Evolutionary conservation across 2,797 vertebrate species (phyloP).

Genomic region (Ctenopoma kingsleyae): DNA sequence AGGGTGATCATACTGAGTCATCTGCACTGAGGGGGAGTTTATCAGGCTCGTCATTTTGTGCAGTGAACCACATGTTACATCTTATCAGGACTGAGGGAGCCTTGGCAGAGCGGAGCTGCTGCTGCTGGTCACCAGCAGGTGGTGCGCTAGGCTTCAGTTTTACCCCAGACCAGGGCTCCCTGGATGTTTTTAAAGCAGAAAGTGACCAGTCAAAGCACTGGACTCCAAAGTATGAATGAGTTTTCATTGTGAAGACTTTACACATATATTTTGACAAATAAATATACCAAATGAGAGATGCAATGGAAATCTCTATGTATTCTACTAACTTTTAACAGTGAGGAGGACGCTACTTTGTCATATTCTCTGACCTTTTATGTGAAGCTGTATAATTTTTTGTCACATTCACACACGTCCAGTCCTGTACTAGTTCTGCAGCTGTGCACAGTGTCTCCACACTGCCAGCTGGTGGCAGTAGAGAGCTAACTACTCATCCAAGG

Average conservation of each 20-base stretch:
- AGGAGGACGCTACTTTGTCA: background rate
- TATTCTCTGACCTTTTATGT: background rate
- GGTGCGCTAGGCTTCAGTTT: slow-evolving; percentile 26
- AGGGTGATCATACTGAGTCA: slow-evolving; percentile 17
- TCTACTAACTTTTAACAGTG: background rate
- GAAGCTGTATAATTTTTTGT: background rate
- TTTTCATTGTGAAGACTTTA: background rate
- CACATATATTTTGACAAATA: background rate
- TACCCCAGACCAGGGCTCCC: background rate
- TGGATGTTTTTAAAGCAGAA: background rate
- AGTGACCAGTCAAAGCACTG: background rate
- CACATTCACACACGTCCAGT: background rate
- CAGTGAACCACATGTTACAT: background rate
- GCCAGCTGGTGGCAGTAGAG: slow-evolving; percentile 51
- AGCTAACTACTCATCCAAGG: slow-evolving; percentile 9
- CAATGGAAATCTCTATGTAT: background rate
- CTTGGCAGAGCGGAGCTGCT: background rate
- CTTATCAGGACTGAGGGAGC: slow-evolving; percentile 34
- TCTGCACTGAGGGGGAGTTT: slow-evolving; percentile 13
- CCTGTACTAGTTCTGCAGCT: slow-evolving; percentile 5
- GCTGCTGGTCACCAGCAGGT: slow-evolving; percentile 59
- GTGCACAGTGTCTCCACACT: background rate
- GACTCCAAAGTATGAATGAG: background rate
- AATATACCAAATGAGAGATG: background rate
- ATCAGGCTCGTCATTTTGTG: slow-evolving; percentile 16